phyloP scores from a whole-genome alignment of 2,797 vertebrate species.

The Hemibagrus guttatus region DNA sequence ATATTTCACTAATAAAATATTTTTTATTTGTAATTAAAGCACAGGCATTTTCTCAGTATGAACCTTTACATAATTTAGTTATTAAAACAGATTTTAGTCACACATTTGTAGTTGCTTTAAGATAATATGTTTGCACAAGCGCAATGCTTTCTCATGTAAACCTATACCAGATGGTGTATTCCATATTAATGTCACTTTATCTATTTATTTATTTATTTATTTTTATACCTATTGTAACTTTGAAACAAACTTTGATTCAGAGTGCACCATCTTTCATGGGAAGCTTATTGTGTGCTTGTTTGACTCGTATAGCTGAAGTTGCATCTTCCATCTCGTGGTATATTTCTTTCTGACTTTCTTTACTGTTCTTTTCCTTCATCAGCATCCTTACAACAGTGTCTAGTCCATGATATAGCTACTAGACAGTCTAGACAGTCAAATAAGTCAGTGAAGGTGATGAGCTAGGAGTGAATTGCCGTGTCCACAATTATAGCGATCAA shows the following conservation, averaged over 20 bases:
- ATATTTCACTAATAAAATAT: not conserved
- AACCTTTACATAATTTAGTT: not conserved
- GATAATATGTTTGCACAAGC: not conserved
- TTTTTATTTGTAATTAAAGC: not conserved
- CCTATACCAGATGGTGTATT: constrained; percentile 18
- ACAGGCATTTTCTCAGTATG: constrained; percentile 16
- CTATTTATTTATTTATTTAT: constrained; percentile 62
- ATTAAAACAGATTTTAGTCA: not conserved
- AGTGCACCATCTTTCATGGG: constrained; percentile 89
- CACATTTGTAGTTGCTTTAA: not conserved
- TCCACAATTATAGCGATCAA: not conserved
- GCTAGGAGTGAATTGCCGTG: not conserved
- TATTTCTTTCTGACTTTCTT: not conserved
- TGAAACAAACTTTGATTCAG: constrained; percentile 98
- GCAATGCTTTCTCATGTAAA: not conserved
- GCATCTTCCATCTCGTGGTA: not conserved
- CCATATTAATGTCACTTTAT: constrained; percentile 52
- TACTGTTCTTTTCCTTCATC: not conserved
- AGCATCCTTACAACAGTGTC: not conserved
- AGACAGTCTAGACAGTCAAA: not conserved
- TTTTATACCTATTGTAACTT: constrained; percentile 79
- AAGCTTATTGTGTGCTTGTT: constrained; percentile 72
- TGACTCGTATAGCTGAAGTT: constrained; percentile 51
- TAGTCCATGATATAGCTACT: not conserved
- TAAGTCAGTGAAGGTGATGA: not conserved